Percentiles rank a stretch among this genome's conserved stretches.
Evolutionary conservation across 2,888 invertebrate genomes (phyloP).

Genomic region (Drosophila yooni): DNA sequence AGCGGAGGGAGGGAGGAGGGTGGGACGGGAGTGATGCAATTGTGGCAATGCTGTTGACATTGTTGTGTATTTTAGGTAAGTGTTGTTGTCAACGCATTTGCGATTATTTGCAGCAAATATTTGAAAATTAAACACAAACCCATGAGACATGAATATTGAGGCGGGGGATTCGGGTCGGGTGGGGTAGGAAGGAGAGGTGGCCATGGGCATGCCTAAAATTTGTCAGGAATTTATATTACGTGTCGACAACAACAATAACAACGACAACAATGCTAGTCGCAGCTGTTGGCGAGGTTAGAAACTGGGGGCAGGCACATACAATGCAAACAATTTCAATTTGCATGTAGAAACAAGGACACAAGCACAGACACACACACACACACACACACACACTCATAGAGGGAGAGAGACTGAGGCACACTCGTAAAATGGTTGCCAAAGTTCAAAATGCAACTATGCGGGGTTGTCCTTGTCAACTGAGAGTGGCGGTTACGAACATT

Average conservation of each 20-base stretch:
- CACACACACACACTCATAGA: constrained; percentile 2
- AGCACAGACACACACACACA: constrained; percentile 24
- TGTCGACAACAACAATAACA: constrained; percentile 65
- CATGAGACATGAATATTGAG: constrained; percentile 30
- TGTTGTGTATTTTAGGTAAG: constrained; percentile 52
- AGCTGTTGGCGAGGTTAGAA: constrained; percentile 68
- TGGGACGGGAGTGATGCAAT: background rate
- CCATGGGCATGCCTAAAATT: constrained; percentile 64
- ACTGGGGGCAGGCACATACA: constrained; percentile 62
- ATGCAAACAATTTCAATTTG: constrained; percentile 80
- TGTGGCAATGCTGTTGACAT: constrained; percentile 19
- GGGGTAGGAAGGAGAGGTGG: background rate
- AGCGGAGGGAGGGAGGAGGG: no score
- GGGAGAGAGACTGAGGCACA: constrained; percentile 16
- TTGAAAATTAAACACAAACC: constrained; percentile 70
- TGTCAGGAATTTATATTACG: constrained; percentile 76
- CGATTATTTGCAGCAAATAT: constrained; percentile 77
- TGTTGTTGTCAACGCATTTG: constrained; percentile 68
- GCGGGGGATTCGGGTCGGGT: background rate
- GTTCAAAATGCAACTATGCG: constrained; percentile 69
- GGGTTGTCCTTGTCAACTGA: constrained; percentile 46
- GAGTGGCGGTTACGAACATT: constrained; percentile 41
- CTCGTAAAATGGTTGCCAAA: constrained; percentile 65
- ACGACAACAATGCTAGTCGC: constrained; percentile 23
- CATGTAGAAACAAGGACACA: constrained; percentile 70